These are phyloP conservation scores for Tetanocera ferruginea DNA, from an alignment of 2,888 invertebrate genomes.

Conservation along the genomic window DNA sequence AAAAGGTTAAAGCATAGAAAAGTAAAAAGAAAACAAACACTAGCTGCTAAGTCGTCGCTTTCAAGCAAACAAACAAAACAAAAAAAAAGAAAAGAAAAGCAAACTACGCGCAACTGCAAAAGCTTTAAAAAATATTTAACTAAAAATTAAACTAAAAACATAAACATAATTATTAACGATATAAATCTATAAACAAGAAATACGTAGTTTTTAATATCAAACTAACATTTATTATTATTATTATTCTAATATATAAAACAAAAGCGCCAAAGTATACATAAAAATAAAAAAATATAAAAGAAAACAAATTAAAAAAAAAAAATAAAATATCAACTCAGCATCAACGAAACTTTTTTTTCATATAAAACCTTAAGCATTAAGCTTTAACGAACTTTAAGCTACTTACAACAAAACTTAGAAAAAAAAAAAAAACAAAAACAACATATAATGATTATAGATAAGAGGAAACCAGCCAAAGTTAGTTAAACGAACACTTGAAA, in stretches of 20 bases:
- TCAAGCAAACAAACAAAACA: too few relatives aligned
- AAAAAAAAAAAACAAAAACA: slow-evolving; percentile 14
- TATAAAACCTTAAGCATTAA: slow-evolving; percentile 37
- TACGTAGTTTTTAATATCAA: slow-evolving; percentile 32
- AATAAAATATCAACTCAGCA: slow-evolving; percentile 16
- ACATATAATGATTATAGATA: slow-evolving; percentile 8
- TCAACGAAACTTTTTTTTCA: slow-evolving; percentile 30
- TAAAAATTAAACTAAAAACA: slow-evolving; percentile 51
- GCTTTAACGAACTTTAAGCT: slow-evolving; percentile 46
- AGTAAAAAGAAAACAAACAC: slow-evolving; percentile 19
- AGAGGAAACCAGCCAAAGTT: slow-evolving; percentile 23
- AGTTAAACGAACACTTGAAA: not conserved
- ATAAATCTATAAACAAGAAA: slow-evolving; percentile 38
- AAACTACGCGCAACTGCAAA: slow-evolving; percentile 38
- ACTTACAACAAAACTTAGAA: slow-evolving; percentile 23
- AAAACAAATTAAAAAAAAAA: not conserved
- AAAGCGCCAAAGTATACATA: not conserved
- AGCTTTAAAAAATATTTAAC: slow-evolving; percentile 51
- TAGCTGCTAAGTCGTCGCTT: slow-evolving; percentile 20
- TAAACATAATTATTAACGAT: slow-evolving; percentile 40
- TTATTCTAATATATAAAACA: not conserved
- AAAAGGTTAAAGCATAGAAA: slow-evolving; percentile 1
- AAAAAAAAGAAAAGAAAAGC: too few relatives aligned
- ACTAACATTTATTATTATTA: not conserved
- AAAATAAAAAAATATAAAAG: not conserved